A percentile compares a stretch with the other conserved stretches of the same genome.
These are phyloP conservation scores for Perdita meconis DNA, from an alignment of 2,888 invertebrate species.

Conservation along the genomic window DNA sequence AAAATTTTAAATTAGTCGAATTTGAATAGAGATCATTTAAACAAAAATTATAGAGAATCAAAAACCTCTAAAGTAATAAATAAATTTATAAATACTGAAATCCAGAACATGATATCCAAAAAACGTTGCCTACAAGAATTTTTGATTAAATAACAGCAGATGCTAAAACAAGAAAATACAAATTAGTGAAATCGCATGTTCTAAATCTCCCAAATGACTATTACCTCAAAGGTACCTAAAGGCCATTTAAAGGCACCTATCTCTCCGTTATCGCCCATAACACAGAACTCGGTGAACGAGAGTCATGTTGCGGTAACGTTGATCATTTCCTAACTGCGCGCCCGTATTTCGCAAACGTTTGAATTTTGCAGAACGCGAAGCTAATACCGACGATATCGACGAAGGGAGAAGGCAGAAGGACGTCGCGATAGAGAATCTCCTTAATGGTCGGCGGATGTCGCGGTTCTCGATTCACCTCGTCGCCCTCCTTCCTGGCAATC, in stretches of 20 bases:
- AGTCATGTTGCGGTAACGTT: no score
- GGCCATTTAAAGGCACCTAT: neutral
- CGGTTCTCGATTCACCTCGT: slow-evolving; percentile 17
- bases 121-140: no score
- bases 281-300: neutral
- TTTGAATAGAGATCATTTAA: no score
- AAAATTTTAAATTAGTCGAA: no score
- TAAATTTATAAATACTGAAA: no score
- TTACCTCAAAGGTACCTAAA: no score
- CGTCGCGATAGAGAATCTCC: slow-evolving; percentile 40
- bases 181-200: neutral
- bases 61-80: no score
- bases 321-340: neutral
- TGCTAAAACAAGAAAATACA: no score
- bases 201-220: neutral
- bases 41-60: no score
- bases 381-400: slow-evolving; percentile 27
- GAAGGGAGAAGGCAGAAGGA: slow-evolving; percentile 14
- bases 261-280: neutral
- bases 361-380: neutral
- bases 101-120: no score
- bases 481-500: slow-evolving; percentile 22
- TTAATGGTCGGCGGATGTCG: slow-evolving; percentile 51
- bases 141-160: no score
- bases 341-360: neutral